Evolutionary conservation across 2,113 vertebrate genomes (phyloP), one percentile per base, ranked within the genome.

Genomic region (Ranitomeya variabilis): DNA sequence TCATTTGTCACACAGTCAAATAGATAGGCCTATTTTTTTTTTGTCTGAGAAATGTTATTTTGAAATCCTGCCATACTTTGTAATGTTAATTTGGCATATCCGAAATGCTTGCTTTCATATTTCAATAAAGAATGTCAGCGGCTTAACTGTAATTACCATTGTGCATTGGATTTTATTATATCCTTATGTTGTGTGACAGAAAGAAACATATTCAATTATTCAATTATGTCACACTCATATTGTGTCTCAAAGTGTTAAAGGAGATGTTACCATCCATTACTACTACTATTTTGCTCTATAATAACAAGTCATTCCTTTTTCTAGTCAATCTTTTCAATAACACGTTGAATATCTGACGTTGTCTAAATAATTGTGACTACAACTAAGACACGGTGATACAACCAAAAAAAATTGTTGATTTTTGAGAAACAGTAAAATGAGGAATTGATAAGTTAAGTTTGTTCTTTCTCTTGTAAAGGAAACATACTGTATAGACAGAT

Each of bases 401-500:
- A 92, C 87, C 94, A 94, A 93, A 94, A 94, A 95, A 93, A 92
- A 94, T 67, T 90, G 66, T 86, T 91, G 83, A 90, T 91, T 92
- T 93, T 94, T 91, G 87, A 26, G 59, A 91, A 85, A 51, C 85
- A 93, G 93, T 90, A 79, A 86, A 88, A 89, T 89, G 85, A 90
- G 89, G 73, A 91, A 92, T 91, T 91, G 71, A 94, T 94, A 93
- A 94, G 91, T 92, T 92, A 92, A 92, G 93, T 91, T 90, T 92
- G 90, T 91, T 91, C 93, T 76, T 92, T 92, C 82, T 87, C 90
- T 93, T 90, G 87, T 89, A 91, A 92, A 93, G 89, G 85, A 94
- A 95, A 93, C 90, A 91, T 90, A 45, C 37, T 45, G 37, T 45
- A 90, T 91, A 93, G 91, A 92, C 92, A 92, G 92, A 91, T 92